Evolutionary conservation across 2,113 vertebrate species (phyloP).

Genomic region (Oceanites oceanicus): DNA sequence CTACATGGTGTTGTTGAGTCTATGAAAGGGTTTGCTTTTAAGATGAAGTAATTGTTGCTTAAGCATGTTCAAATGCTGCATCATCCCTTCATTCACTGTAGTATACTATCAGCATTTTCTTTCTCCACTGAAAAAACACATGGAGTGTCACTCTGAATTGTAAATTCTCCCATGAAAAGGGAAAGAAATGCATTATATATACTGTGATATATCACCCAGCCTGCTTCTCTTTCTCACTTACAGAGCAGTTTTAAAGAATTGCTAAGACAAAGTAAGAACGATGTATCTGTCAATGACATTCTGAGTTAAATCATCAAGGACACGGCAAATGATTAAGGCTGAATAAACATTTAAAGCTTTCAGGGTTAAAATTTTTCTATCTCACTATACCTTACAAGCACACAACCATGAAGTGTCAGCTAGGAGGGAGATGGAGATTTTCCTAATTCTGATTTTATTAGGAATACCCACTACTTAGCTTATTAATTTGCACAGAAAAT

Average conservation of each 20-base stretch:
- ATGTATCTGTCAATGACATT: background rate
- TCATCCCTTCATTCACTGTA: background rate
- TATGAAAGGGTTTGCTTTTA: background rate
- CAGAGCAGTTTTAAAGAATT: background rate
- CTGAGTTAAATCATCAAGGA: background rate
- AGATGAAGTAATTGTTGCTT: background rate
- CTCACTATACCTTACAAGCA: background rate
- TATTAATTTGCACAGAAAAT: background rate
- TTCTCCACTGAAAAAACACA: background rate
- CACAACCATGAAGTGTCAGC: background rate
- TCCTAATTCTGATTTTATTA: background rate
- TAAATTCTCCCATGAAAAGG: slow-evolving; percentile 15
- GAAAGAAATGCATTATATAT: background rate
- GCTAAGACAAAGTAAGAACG: background rate
- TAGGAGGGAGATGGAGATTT: background rate
- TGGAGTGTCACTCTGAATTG: background rate
- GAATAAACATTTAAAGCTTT: background rate
- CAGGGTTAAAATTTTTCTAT: background rate
- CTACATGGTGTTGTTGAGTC: background rate
- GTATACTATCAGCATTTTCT: background rate
- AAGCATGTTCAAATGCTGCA: background rate
- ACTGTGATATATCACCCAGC: background rate
- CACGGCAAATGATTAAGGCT: background rate
- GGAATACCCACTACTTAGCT: background rate
- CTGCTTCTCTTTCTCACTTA: background rate